Percentiles rank a stretch among this genome's conserved stretches.
Evolutionary conservation across 2,113 vertebrate genomes (phyloP).

Genomic region (Pomatorhinus ruficollis): DNA sequence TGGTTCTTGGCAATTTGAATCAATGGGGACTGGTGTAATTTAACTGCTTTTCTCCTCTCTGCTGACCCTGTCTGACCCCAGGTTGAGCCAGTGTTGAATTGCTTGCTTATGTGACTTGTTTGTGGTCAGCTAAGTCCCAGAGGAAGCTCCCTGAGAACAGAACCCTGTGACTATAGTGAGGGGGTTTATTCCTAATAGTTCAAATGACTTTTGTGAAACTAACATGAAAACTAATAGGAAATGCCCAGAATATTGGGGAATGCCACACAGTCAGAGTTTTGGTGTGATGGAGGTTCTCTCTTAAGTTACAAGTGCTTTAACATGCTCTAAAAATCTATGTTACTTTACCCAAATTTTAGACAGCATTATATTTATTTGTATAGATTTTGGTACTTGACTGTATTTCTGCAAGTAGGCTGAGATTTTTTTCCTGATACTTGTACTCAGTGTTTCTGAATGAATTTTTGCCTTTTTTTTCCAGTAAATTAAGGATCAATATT

Average conservation of each 20-base stretch:
- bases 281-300: background rate
- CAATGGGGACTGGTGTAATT: background rate
- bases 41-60: background rate
- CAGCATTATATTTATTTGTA: background rate
- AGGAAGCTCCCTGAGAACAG: background rate
- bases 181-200: background rate
- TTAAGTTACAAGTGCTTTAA: background rate
- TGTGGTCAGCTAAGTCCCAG: background rate
- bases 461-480: constrained; percentile 65
- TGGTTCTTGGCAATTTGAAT: background rate
- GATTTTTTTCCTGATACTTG: background rate
- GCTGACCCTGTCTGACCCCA: background rate
- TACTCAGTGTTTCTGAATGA: background rate
- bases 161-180: background rate
- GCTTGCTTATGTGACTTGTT: background rate
- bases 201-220: background rate
- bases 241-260: background rate
- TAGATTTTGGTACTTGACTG: background rate
- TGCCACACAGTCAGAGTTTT: background rate
- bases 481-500: constrained; percentile 96
- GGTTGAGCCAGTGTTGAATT: background rate
- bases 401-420: background rate
- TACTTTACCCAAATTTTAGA: background rate
- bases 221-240: background rate
- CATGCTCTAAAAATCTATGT: background rate